Percentiles rank a stretch among this genome's conserved stretches.
These are phyloP conservation scores for Mythimna impura DNA, from an alignment of 2,888 invertebrate genomes.

Conservation along the genomic window DNA sequence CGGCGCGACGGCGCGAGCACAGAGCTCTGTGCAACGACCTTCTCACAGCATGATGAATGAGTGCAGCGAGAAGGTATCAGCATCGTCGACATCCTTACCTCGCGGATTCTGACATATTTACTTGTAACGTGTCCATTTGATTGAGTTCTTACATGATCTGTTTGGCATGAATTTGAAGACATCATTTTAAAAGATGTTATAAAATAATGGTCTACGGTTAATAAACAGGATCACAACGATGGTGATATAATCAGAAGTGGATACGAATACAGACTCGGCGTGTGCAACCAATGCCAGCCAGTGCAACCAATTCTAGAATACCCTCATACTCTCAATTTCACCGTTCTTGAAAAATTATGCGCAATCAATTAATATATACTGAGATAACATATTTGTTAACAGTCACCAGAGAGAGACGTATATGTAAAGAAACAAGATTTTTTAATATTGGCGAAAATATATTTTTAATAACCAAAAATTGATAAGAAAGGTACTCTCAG, in stretches of 20 bases:
- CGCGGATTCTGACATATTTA: slow-evolving; percentile 63
- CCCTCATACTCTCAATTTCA: not conserved
- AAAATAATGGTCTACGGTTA: not conserved
- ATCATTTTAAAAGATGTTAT: slow-evolving; percentile 15
- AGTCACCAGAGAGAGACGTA: not conserved
- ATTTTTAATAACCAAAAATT: not conserved
- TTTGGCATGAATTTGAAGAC: slow-evolving; percentile 30
- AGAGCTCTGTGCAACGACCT: slow-evolving; percentile 63
- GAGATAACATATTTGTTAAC: not conserved
- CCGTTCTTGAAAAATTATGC: not conserved
- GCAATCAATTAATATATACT: not conserved
- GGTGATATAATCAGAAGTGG: not conserved
- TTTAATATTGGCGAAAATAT: not conserved
- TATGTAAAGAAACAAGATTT: not conserved
- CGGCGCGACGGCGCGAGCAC: slow-evolving; percentile 36
- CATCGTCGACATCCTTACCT: slow-evolving; percentile 56
- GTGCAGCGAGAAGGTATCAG: slow-evolving; percentile 68
- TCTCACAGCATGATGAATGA: slow-evolving; percentile 72
- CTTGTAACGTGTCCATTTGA: slow-evolving; percentile 58
- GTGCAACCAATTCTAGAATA: no score
- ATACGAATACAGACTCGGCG: not conserved
- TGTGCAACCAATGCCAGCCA: no score
- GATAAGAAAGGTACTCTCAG: not conserved
- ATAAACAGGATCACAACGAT: not conserved
- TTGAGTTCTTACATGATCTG: slow-evolving; percentile 44